These are phyloP conservation scores for Oriolus oriolus DNA, from an alignment of 2,113 vertebrate species.

Conservation along the genomic window DNA sequence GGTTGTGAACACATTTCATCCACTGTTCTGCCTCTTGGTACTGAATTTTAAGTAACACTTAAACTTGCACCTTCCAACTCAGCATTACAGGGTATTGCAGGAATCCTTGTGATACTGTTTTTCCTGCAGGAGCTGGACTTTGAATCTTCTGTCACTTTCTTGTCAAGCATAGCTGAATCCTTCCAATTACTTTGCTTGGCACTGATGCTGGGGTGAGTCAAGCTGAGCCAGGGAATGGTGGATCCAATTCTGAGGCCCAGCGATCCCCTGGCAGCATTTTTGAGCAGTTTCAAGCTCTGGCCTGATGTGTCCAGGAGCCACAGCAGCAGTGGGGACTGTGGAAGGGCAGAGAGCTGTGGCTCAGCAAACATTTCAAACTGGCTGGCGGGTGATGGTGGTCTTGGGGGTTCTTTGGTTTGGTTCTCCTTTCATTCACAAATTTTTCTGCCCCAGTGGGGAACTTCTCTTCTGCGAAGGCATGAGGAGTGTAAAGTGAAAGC, in stretches of 20 bases:
- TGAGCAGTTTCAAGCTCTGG: not conserved
- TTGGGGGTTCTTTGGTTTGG: not conserved
- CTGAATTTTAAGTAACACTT: not conserved
- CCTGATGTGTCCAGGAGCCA: not conserved
- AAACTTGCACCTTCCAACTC: not conserved
- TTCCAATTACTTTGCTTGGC: not conserved
- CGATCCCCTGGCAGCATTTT: accelerated
- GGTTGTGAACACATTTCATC: not conserved
- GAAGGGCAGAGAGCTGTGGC: not conserved
- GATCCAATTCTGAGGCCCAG: not conserved
- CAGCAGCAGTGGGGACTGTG: not conserved
- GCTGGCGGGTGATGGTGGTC: not conserved
- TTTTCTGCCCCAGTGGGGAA: not conserved
- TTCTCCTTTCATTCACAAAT: not conserved
- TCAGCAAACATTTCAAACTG: not conserved
- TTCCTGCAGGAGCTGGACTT: not conserved
- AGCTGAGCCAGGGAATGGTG: not conserved
- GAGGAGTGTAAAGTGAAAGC: not conserved
- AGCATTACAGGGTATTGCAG: not conserved
- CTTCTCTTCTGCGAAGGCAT: not conserved
- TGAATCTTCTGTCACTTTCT: not conserved
- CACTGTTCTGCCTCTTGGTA: not conserved
- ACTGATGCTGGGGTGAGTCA: not conserved
- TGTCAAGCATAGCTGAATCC: not conserved
- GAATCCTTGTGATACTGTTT: not conserved